Evolutionary conservation across 2,797 vertebrate species (phyloP), one percentile per base, ranked within the genome.

Genomic region (Avahi laniger): DNA sequence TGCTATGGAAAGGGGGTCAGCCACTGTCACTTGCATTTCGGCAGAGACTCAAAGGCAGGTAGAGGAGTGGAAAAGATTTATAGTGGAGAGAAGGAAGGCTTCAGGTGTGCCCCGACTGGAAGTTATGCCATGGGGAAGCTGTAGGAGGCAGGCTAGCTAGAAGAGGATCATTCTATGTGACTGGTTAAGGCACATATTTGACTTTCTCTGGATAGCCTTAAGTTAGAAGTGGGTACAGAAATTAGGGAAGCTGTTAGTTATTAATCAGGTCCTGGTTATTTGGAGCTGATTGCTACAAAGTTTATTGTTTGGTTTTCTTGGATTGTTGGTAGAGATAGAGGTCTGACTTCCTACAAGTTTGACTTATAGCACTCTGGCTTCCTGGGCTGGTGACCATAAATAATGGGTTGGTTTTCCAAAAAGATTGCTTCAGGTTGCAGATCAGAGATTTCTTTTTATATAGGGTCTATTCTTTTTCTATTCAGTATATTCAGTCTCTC

Each of bases 281-380:
- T 11, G 28, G 33, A 43, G 57, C 12, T 13, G 4, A 1, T 70
- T 26, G 26, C 85, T 35, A 22, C 2, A 18, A 28, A 52, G 15
- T 30, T n/a, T 59, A 20, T 78, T 26, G 5, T 46, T 78, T 50
- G 41, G 7, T 1, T 33, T 33, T 85, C 17, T 33, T 15, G 26
- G 20, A 30, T 33, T 69, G 8, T 61, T 78, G 28, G 38, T 41
- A 15, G 59, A 92, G 22, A 24, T 1, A 24, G 9, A 17, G 4
- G 26, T 35, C 43, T 48, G 11, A n/a, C 28, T 12, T 33, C 10
- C 18, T 22, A 38, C 9, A n/a, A 35, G 30, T 52, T 5, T 43
- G 13, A 50, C 14, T 61, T 5, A 28, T 0, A 30, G 28, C 20
- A 5, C 9, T 10, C 1, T 13, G 50, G 79, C 14, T 67, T 12